A percentile compares a stretch with the other conserved stretches of the same genome.
Conservation (phyloP, 2,888 invertebrate genomes). For the Nycteola revayana region DNA sequence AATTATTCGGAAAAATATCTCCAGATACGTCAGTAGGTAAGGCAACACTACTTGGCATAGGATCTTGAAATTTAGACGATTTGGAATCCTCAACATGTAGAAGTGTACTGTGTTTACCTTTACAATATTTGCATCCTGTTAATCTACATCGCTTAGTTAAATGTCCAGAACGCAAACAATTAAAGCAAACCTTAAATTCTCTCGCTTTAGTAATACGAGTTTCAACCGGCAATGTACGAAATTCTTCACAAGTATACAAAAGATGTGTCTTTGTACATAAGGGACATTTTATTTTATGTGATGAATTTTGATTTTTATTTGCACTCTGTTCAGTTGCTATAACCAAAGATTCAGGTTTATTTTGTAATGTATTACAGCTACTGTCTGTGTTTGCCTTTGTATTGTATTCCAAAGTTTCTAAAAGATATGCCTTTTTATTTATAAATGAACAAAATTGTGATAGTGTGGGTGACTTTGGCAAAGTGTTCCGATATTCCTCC, state of each 20-base stretch:
- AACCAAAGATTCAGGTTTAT: background rate
- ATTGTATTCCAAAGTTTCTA: conserved; percentile 2
- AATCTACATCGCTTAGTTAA: conserved; percentile 11
- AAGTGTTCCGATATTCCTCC: background rate
- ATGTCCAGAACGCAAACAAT: conserved; percentile 13
- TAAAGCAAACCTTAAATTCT: conserved; percentile 16
- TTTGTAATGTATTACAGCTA: background rate
- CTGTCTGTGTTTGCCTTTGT: background rate
- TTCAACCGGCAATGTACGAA: conserved; percentile 12
- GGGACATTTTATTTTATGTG: conserved; percentile 6
- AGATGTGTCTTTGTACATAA: conserved; percentile 13
- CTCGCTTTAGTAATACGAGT: conserved; percentile 12
- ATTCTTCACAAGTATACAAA: conserved; percentile 15
- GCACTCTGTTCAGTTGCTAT: background rate
- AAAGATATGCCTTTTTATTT: conserved; percentile 8
- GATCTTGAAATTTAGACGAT: background rate
- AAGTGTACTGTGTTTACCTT: conserved; percentile 20
- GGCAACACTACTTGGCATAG: conserved; percentile 1
- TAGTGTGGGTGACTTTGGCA: background rate
- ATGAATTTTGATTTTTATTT: background rate
- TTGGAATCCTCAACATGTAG: conserved; percentile 10
- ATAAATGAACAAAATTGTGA: conserved; percentile 6
- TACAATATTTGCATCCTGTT: conserved; percentile 22
- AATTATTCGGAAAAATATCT: background rate
- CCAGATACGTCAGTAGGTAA: background rate